Percentiles rank a stretch among this genome's conserved stretches.
These are phyloP conservation scores for Monoplex corrugatus DNA, from an alignment of 2,888 invertebrate genomes.

Conservation along the genomic window DNA sequence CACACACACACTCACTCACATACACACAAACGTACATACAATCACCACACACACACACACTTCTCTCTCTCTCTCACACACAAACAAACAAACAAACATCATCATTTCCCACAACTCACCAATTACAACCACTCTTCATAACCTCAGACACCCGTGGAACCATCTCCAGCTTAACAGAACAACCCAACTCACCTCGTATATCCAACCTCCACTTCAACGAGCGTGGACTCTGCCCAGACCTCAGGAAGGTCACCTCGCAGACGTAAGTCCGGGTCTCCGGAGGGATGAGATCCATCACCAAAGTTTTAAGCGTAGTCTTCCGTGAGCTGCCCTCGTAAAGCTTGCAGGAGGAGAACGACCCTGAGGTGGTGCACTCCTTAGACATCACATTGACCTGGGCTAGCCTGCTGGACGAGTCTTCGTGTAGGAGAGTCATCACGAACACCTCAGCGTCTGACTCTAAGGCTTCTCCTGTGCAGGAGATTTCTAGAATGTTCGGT, in stretches of 20 bases:
- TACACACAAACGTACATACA: background rate
- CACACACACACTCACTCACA: background rate
- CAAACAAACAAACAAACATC: background rate
- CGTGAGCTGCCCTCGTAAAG: conserved; percentile 13
- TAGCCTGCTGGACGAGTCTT: background rate
- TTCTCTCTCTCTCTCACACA: background rate
- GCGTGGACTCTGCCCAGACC: background rate
- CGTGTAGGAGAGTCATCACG: conserved; percentile 22
- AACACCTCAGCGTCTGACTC: conserved; percentile 37
- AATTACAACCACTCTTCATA: background rate
- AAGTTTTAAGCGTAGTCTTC: conserved; percentile 12
- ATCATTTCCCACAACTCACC: too few species aligned
- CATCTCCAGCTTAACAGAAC: too few species aligned
- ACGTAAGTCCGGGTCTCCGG: background rate
- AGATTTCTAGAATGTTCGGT: conserved; percentile 36
- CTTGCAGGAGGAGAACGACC: conserved; percentile 37
- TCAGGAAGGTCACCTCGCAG: conserved; percentile 36
- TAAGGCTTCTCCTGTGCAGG: conserved; percentile 34
- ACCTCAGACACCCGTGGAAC: background rate
- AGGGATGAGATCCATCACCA: background rate
- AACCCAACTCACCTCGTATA: background rate
- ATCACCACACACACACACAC: background rate
- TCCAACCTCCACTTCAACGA: conserved; percentile 1
- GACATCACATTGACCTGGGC: conserved; percentile 44
- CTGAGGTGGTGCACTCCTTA: conserved; percentile 43